Evolutionary conservation across 2,888 invertebrate species (phyloP), one percentile per base, ranked within the genome.

Genomic region (Abscondita cerata): DNA sequence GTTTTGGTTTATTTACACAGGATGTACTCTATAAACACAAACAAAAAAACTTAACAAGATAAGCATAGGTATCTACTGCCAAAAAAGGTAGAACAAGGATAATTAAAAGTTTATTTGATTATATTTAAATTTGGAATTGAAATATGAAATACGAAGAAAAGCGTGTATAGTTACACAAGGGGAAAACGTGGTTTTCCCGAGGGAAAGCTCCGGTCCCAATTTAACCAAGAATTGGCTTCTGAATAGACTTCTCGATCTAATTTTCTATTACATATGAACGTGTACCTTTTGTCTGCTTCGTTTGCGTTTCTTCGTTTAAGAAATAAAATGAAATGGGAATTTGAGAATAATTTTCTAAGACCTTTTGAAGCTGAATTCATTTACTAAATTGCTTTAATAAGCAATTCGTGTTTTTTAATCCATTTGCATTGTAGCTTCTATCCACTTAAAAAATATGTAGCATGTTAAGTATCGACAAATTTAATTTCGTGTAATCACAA

Each of bases 231-330:
- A 62, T 62, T 62, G 62, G 50, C 62, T 62, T 58, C 62, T 62
- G 62, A 62, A 62, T 62, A 62, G 62, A 62, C 62, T 62, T 57
- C 56, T 62, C 62, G 62, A 62, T 62, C 62, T 62, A 62, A 62
- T 62, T 62, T 62, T 31, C 40, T 54, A 62, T 57, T 62, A 56
- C 62, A 58, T 58, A 61, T 62, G 62, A 62, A 61, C 56, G 48
- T 44, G 61, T 56, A 44, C 62, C 61, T 62, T 62, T 62, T 62
- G 62, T 62, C 56, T 52, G 55, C 56, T 19, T 44, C 61, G 38
- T 61, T 61, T 56, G 56, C 52, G 46, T 62, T 57, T 57, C 57
- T 57, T 57, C 57, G 51, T 57, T 62, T 62, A 41, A 19, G 36
- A 52, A 52, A 44, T 33, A 38, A 46, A 47, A 18, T 44, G 18